Base-by-base conservation (phyloP, 2,113 vertebrate species). In the Phylloscopus whistleri region DNA sequence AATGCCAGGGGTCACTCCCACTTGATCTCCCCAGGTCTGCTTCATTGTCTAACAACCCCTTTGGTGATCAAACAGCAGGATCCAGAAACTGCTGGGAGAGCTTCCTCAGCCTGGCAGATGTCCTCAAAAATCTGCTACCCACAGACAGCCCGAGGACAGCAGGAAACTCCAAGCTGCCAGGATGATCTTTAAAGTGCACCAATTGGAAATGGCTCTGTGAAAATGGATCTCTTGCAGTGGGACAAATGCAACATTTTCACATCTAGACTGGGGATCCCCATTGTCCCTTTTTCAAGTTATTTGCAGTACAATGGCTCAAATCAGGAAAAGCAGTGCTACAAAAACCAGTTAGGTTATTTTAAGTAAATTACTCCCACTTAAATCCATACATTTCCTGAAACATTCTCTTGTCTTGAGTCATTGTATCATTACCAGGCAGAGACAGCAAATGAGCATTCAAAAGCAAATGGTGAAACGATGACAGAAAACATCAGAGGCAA, bases 371-470 rank as follows among this genome's bases (percentile, higher is more conserved):
- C 95, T 87, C 94, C 91, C 87, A 96, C 93, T 88, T 82, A 85
- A 95, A 95, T 73, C 94, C 84, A 95, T 94, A 85, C 87, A 90
- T 90, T 88, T 94, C 90, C 94, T 30, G 9, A 89, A 91, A 87
- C 51, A 39, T 63, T 90, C 85, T 95, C 93, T 90, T 91, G 70
- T 87, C 95, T 96, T 97, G 96, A 94, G 79, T 96, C 94, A 95
- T 20, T 95, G 58, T 91, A 80, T 55, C 79, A 80, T 88, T 90
- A 93, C 85, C 48, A 91, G 82, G 59, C 89, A 74, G 33, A 70
- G 72, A 63, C 94, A 86, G 78, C 4, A 89, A 93, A 87, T 80
- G 82, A 95, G 35, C 95, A 86, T 92, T 88, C 85, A 67, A 77
- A 89, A 96, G 78, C 94, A 96, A 97, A 94, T 95, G 93, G 92